Percentiles rank a stretch among this genome's conserved stretches.
phyloP scores from a whole-genome alignment of 2,888 invertebrate species.

The Agriotes lineatus region DNA sequence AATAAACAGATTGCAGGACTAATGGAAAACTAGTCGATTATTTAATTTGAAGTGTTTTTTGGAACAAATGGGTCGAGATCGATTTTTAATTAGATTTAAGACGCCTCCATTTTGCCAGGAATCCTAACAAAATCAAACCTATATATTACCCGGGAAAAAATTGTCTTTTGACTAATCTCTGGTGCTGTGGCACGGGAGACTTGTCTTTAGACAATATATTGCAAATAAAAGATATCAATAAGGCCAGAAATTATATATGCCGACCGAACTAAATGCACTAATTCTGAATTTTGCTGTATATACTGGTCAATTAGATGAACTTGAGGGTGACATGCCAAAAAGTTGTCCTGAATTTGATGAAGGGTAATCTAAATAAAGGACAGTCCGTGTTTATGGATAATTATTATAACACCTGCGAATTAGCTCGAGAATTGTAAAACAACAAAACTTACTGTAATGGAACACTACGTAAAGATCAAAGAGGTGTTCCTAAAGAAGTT shows the following conservation, averaged over 20 bases:
- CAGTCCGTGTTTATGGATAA: constrained; percentile 9
- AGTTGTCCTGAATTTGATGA: not conserved
- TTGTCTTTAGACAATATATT: not conserved
- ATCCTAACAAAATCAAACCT: not conserved
- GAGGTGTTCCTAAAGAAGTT: too few species aligned
- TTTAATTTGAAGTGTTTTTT: not conserved
- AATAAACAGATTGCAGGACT: constrained; percentile 4
- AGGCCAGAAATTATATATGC: constrained; percentile 49
- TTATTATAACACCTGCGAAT: constrained; percentile 10
- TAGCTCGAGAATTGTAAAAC: not conserved
- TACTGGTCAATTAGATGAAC: constrained; percentile 51
- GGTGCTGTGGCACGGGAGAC: not conserved
- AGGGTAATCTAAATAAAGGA: not conserved
- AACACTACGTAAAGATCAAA: too few species aligned
- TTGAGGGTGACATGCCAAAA: constrained; percentile 51
- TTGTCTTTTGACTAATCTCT: not conserved
- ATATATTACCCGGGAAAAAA: not conserved
- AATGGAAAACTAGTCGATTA: not conserved
- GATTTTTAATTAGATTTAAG: not conserved
- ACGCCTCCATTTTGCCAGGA: too few species aligned
- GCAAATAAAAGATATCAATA: constrained; percentile 12
- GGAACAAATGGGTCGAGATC: not conserved
- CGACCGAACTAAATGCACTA: constrained; percentile 48
- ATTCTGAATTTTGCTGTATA: constrained; percentile 54
- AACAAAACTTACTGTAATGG: constrained; percentile 10